Evolutionary conservation across 2,888 invertebrate species (phyloP).

Genomic region (Schizaphis graminum): DNA sequence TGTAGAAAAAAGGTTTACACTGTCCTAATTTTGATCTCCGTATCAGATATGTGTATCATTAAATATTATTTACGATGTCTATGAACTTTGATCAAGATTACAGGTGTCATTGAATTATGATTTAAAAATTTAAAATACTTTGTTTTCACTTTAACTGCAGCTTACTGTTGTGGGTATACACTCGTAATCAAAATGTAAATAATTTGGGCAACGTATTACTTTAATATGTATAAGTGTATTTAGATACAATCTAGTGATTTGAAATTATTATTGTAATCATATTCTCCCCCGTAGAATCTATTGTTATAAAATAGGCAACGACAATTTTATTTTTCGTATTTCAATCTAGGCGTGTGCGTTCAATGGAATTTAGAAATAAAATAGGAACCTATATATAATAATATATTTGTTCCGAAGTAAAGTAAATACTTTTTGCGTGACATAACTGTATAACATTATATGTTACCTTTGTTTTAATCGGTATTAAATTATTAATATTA

Average conservation of each 20-base stretch:
- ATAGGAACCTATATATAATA: neutral
- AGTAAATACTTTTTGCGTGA: neutral
- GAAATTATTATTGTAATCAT: slow-evolving; percentile 23
- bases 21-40: slow-evolving; percentile 35
- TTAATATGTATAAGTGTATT: neutral
- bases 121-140: slow-evolving; percentile 41
- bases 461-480: neutral
- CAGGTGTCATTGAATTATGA: slow-evolving; percentile 41
- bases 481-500: neutral
- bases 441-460: neutral
- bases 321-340: neutral
- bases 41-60: slow-evolving; percentile 37
- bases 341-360: neutral
- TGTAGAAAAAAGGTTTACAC: slow-evolving; percentile 8
- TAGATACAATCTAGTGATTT: neutral
- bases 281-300: neutral
- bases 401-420: neutral
- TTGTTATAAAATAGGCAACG: neutral
- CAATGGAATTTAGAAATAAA: neutral
- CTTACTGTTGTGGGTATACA: neutral
- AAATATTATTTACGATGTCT: slow-evolving; percentile 33
- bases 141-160: slow-evolving; percentile 2
- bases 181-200: slow-evolving; percentile 26
- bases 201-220: neutral
- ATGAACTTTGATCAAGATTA: slow-evolving; percentile 47